Conservation (phyloP, 2,888 invertebrate genomes). For the Drosophila crucigera region DNA sequence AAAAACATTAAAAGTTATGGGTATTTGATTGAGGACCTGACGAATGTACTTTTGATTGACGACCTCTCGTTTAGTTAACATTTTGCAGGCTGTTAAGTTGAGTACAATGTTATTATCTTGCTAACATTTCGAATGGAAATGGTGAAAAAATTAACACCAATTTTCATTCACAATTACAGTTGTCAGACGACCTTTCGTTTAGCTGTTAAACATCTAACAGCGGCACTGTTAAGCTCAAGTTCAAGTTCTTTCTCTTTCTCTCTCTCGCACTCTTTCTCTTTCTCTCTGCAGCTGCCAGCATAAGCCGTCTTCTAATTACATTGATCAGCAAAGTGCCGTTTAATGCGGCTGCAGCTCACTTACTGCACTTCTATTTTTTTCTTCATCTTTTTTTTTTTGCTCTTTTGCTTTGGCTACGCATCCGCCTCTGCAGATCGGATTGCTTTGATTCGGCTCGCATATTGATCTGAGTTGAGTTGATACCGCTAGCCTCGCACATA, state of each 20-base stretch:
- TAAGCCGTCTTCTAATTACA: constrained; percentile 61
- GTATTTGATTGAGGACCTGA: neutral
- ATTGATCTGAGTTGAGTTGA: constrained; percentile 35
- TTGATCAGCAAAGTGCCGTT: constrained; percentile 77
- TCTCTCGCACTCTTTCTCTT: constrained; percentile 9
- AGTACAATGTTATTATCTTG: neutral
- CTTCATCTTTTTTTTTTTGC: constrained; percentile 22
- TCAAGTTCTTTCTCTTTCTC: constrained; percentile 8
- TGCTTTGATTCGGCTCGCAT: constrained; percentile 6
- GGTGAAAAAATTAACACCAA: neutral
- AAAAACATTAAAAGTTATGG: neutral
- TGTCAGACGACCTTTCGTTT: constrained; percentile 4
- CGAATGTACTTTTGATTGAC: neutral
- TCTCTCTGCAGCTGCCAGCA: constrained; percentile 15
- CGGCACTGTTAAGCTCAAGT: constrained; percentile 3
- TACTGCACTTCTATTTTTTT: constrained; percentile 29
- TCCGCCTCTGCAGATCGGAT: constrained; percentile 43
- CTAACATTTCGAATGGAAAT: neutral
- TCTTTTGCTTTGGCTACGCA: constrained; percentile 29
- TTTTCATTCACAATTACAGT: neutral
- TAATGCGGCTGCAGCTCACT: constrained; percentile 45
- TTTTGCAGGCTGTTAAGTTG: constrained; percentile 11
- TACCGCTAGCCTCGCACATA: constrained; percentile 60
- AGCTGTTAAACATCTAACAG: constrained; percentile 16
- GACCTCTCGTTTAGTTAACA: constrained; percentile 5